Conservation (phyloP, 2,113 vertebrate species). For the Nycticebus coucang region DNA sequence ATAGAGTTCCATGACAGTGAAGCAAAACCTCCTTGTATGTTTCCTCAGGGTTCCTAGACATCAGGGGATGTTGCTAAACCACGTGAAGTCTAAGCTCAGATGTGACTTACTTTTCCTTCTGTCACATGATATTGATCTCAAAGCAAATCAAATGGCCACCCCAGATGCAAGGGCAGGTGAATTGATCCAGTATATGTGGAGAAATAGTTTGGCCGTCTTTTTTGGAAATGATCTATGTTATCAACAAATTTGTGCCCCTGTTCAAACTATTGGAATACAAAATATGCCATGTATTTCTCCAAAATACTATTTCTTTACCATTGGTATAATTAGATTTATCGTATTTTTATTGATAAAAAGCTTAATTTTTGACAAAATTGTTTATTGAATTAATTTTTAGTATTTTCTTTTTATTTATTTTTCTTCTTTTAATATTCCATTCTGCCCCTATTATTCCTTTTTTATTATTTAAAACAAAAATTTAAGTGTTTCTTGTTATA, state of each 20-base stretch:
- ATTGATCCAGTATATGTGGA: background rate
- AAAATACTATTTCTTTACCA: background rate
- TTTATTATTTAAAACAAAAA: no score
- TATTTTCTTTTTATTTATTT: no score
- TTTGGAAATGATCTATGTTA: background rate
- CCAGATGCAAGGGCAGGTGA: background rate
- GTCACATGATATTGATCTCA: background rate
- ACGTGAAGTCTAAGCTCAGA: background rate
- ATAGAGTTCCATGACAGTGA: background rate
- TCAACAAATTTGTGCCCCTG: background rate
- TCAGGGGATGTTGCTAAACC: background rate
- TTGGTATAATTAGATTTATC: background rate
- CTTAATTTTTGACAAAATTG: background rate
- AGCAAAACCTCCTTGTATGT: background rate
- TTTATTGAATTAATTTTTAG: background rate
- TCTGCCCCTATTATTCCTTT: no score
- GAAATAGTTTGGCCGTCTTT: background rate
- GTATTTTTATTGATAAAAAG: conserved; percentile 9
- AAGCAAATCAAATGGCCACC: background rate
- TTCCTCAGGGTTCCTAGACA: background rate
- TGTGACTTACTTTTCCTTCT: background rate
- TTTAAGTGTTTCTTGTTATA: no score
- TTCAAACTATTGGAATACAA: background rate
- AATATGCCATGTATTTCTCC: background rate
- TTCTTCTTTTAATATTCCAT: no score